Evolutionary conservation across 2,797 vertebrate genomes (phyloP).

Genomic region (Nasua narica): DNA sequence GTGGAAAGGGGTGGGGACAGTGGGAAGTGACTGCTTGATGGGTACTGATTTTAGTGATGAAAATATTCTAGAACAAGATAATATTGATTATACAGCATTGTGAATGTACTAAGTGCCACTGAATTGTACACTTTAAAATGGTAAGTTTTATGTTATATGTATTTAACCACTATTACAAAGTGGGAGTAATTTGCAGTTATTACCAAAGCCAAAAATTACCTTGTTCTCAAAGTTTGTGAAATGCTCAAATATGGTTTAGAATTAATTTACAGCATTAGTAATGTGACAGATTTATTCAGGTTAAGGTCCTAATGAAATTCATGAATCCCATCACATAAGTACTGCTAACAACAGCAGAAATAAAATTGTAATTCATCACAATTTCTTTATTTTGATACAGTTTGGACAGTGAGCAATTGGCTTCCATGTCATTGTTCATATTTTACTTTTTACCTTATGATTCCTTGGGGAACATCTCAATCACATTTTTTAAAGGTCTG

Average conservation of each 20-base stretch:
- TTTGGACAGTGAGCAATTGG: conserved; percentile 13
- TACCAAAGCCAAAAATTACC: conserved; percentile 51
- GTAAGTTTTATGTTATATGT: background rate
- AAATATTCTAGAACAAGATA: background rate
- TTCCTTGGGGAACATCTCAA: background rate
- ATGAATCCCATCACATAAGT: background rate
- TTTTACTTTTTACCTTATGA: conserved; percentile 41
- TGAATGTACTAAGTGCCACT: background rate
- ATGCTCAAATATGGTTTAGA: conserved; percentile 35
- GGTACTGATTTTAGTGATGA: background rate
- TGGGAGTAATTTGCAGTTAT: conserved; percentile 28
- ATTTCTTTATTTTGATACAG: fast-evolving
- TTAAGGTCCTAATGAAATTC: conserved; percentile 45
- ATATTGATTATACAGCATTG: background rate
- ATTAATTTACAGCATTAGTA: conserved; percentile 29
- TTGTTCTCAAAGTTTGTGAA: background rate
- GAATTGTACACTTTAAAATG: background rate
- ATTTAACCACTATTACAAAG: background rate
- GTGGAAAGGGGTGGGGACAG: background rate
- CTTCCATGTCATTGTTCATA: background rate
- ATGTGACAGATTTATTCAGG: background rate
- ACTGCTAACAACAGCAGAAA: background rate
- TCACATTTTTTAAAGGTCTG: conserved; percentile 47
- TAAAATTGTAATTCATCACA: background rate
- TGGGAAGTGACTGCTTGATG: background rate